Conservation (phyloP, 2,113 vertebrate genomes). For the Ictalurus punctatus region DNA sequence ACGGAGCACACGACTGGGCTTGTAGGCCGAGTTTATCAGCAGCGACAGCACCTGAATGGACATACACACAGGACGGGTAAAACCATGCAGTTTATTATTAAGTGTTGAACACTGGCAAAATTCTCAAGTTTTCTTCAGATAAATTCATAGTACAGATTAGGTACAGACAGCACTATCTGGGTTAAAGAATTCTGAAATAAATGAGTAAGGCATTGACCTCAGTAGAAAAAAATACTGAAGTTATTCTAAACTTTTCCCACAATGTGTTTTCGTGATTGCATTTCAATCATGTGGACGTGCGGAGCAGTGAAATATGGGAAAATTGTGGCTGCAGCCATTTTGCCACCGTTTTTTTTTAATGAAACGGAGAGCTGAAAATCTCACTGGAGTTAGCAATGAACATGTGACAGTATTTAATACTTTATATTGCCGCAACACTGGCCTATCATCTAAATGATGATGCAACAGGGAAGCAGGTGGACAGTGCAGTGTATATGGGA, state of each 20-base stretch:
- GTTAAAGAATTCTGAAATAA: not conserved
- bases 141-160: not conserved
- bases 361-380: no score
- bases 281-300: not conserved
- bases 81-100: not conserved
- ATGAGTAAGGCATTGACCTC: not conserved
- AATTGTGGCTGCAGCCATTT: not conserved
- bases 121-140: not conserved
- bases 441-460: not conserved
- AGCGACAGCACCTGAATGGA: slow-evolving; percentile 85
- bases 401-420: not conserved
- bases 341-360: no score
- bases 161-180: not conserved
- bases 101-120: not conserved
- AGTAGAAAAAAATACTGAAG: not conserved
- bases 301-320: not conserved
- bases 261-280: not conserved
- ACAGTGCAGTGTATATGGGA: not conserved
- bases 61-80: not conserved
- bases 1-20: slow-evolving; percentile 92
- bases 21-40: slow-evolving; percentile 96
- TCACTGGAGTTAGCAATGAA: no score
- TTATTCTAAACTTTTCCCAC: not conserved
- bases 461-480: not conserved
- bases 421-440: not conserved